phyloP scores from a whole-genome alignment of 2,797 vertebrate species.

The Cossypha niveicapilla region DNA sequence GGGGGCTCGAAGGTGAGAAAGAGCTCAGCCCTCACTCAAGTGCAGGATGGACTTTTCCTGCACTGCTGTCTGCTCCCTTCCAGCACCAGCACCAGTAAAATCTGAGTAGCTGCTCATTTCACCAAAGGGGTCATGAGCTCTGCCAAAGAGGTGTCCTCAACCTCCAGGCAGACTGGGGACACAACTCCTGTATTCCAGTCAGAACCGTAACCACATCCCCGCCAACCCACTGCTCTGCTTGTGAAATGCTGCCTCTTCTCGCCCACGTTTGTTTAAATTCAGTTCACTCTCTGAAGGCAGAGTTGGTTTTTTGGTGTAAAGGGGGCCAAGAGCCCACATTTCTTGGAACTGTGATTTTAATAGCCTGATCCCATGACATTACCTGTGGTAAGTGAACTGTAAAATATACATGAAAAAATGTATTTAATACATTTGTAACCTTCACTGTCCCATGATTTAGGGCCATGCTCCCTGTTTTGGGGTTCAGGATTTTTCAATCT shows the following conservation, averaged over 20 bases:
- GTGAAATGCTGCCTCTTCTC: not conserved
- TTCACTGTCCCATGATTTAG: not conserved
- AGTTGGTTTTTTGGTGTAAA: not conserved
- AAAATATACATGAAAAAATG: not conserved
- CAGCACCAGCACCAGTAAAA: not conserved
- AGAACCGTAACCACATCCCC: not conserved
- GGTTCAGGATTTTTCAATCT: not conserved
- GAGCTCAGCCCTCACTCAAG: not conserved
- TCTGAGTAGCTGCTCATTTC: not conserved
- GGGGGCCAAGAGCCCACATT: not conserved
- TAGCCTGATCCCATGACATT: not conserved
- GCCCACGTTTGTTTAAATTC: rapidly evolving
- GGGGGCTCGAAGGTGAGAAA: rapidly evolving
- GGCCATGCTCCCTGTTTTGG: not conserved
- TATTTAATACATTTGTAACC: not conserved
- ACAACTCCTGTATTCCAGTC: not conserved
- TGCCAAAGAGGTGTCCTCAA: not conserved
- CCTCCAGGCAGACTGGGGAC: not conserved
- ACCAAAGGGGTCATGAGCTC: not conserved
- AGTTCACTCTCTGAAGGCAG: not conserved
- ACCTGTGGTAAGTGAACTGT: not conserved
- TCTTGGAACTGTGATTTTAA: not conserved
- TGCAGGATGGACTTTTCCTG: not conserved
- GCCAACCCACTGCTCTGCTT: rapidly evolving
- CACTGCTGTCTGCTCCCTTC: not conserved